Evolutionary conservation across 2,888 invertebrate genomes (phyloP), one percentile per base, ranked within the genome.

Genomic region (Molanna angustata): DNA sequence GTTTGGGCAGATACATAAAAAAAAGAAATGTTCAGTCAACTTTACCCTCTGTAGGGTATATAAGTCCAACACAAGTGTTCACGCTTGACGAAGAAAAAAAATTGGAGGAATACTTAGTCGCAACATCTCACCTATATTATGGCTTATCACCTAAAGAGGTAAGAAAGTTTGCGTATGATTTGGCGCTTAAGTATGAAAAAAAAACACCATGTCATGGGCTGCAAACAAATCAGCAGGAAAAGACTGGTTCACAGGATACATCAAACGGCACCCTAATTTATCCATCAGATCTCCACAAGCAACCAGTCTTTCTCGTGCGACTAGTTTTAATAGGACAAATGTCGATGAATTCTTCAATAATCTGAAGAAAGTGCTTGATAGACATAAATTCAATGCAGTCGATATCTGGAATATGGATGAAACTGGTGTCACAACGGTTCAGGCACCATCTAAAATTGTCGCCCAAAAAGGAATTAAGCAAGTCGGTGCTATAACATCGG

Each of bases 401-500:
- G 7, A 9, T 11, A 44, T 27, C 16, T 44, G 11, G 13, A 44
- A 44, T 31, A 16, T 44, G 7, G 44, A 44, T 14, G 44, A 44
- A 16, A 44, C 31, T 27, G 44, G 31, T 3, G 13, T 44, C 6
- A 44, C 44, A n/a, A 44, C 31, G 13, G 21, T 21, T 13, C 44
- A 44, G 16, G 14, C 11, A 21, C 6, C 44, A 2, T 16, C 6
- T 14, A 27, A 27, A 44, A 16, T 44, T 22, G 4, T 44, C 4
- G 44, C 27, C 4, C 3, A 14, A 9, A 44, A 44, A 7, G 44
- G 44, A 17, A 2, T 6, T 16, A 44, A 44, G 31, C 44, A 44
- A 44, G 44, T 44, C 16, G 31, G 44, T 16, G 16, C 13, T 11
- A n/a, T 17, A n/a, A 44, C 44, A 44, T 44, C 44, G 7, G 44